Evolutionary conservation across 2,888 invertebrate species (phyloP), one percentile per base, ranked within the genome.

Genomic region (Lissocephala sabroskyi): DNA sequence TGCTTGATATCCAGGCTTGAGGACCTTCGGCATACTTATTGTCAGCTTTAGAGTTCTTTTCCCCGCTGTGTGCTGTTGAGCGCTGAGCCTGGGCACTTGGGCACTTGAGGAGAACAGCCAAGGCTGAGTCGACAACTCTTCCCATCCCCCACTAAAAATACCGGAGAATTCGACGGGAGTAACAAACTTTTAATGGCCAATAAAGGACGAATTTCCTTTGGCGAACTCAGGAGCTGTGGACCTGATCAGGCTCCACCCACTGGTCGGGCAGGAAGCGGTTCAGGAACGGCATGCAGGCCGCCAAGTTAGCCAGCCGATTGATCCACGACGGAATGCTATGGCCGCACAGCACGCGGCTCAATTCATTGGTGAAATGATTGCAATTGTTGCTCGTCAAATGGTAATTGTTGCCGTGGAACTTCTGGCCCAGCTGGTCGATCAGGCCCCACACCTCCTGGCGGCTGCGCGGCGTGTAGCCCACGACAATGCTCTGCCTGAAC

Each of bases 281-380:
- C 26, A 98, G 88, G 87, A 98, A 98, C 53, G 98, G 98, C 66
- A 98, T 95, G 85, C 96, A 97, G 43, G 96, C 36, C 0, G 56
- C 29, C 10, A 67, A 33, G 16, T 50, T 46, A 19, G 66, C 73
- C 59, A 98, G 87, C 37, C 98, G 89, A 86, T 98, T 98, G 53
- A 98, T 95, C 94, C 89, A n/a, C 96, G 93, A 89, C 1, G 98
- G 98, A 70, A 97, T 96, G 80, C 96, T 95, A 79, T 91, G 90
- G 36, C 94, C 95, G 79, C 96, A 96, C 48, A 98, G 86, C 68
- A 95, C 92, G 94, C 91, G 89, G 74, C 93, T 91, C 74, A 96
- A 89, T 50, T 92, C 90, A 49, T 93, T 91, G 52, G 97, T 93
- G 86, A 98, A 98, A 83, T 98, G 97, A 85, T 98, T 98, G 85